Percentiles rank a stretch among this genome's conserved stretches.
Conservation (phyloP, 1,140 invertebrate species). For the Dendrolimus kikuchii region DNA sequence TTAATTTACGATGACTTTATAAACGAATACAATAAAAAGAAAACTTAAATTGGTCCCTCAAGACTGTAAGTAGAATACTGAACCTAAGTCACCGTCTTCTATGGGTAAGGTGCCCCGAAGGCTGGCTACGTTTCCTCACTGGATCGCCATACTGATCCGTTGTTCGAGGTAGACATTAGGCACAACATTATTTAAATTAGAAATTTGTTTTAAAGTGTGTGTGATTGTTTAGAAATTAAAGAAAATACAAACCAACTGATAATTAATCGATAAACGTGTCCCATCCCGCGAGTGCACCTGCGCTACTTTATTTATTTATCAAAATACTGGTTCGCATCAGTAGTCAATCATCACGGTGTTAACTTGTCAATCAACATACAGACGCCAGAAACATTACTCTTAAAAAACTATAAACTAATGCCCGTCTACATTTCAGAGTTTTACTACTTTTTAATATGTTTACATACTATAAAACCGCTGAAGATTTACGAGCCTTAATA, state of each 20-base stretch:
- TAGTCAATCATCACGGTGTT: slow-evolving; percentile 60
- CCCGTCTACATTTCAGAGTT: slow-evolving; percentile 51
- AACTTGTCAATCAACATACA: slow-evolving; percentile 50
- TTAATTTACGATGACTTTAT: too few species aligned
- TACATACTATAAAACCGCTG: slow-evolving; percentile 34
- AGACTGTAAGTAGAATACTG: too few species aligned
- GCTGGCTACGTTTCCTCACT: too few species aligned
- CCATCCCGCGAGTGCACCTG: slow-evolving; percentile 3
- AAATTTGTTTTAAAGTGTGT: too few species aligned
- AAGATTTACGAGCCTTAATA: slow-evolving; percentile 53
- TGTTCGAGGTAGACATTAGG: too few species aligned
- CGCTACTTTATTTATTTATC: slow-evolving; percentile 59
- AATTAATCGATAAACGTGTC: slow-evolving; percentile 3
- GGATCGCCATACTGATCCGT: too few species aligned
- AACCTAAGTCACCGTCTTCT: too few species aligned
- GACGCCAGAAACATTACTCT: slow-evolving; percentile 55
- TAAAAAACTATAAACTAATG: slow-evolving; percentile 49
- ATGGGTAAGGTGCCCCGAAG: too few species aligned
- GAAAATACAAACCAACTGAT: slow-evolving; percentile 1
- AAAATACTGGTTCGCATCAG: slow-evolving; percentile 64
- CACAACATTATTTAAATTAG: too few species aligned
- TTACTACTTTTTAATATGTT: slow-evolving; percentile 61
- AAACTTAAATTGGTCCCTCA: too few species aligned
- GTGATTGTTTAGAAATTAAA: too few species aligned
- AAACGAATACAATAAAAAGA: too few species aligned